These are phyloP conservation scores for Prorops nasuta DNA, from an alignment of 1,140 invertebrate genomes.

Conservation along the genomic window DNA sequence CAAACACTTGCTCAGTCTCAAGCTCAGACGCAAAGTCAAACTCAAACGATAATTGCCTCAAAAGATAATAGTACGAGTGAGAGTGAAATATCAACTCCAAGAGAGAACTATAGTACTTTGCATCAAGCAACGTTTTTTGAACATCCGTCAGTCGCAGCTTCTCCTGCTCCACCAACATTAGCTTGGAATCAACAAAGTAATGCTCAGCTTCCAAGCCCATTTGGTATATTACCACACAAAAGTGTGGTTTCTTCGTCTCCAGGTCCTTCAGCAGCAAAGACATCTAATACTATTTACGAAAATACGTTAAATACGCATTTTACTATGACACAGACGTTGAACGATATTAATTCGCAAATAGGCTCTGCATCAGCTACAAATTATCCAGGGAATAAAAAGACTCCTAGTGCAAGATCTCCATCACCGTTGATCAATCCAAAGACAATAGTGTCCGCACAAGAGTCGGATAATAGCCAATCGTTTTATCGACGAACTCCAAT, in stretches of 20 bases:
- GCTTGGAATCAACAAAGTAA: slow-evolving; percentile 65
- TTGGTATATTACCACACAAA: slow-evolving; percentile 76
- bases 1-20: slow-evolving; percentile 59
- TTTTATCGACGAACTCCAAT: slow-evolving; percentile 65
- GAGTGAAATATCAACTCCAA: slow-evolving; percentile 59
- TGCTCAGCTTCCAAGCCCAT: slow-evolving; percentile 67
- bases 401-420: slow-evolving; percentile 56
- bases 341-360: slow-evolving; percentile 64
- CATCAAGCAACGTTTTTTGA: slow-evolving; percentile 67
- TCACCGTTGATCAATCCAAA: slow-evolving; percentile 60
- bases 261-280: slow-evolving; percentile 59
- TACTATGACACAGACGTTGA: slow-evolving; percentile 62
- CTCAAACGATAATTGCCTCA: slow-evolving; percentile 50
- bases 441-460: slow-evolving; percentile 53
- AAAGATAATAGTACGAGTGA: slow-evolving; percentile 60
- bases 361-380: slow-evolving; percentile 45
- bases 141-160: slow-evolving; percentile 56
- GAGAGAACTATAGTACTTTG: slow-evolving; percentile 60
- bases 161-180: slow-evolving; percentile 56
- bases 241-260: slow-evolving; percentile 69
- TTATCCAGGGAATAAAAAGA: slow-evolving; percentile 38
- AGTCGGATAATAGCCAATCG: slow-evolving; percentile 41
- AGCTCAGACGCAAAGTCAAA: too few species aligned
- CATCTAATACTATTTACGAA: slow-evolving; percentile 60
- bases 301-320: slow-evolving; percentile 68